Evolutionary conservation across 2,888 invertebrate genomes (phyloP).

Genomic region (Ichneumoninae sp.): DNA sequence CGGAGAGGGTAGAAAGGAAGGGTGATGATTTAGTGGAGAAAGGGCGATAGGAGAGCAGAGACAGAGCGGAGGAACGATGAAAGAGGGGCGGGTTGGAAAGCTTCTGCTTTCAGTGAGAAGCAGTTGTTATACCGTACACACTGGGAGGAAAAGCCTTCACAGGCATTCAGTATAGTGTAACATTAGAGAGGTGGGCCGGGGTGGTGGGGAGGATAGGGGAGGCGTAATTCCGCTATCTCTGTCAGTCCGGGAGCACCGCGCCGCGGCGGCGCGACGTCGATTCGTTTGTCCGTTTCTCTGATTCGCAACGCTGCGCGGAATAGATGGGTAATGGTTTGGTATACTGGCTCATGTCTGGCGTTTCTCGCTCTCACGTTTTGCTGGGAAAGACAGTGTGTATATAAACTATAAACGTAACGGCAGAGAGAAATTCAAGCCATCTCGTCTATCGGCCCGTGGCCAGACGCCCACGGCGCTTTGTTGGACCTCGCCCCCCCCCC

Average conservation of each 20-base stretch:
- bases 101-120: conserved; percentile 68
- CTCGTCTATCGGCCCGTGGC: conserved; percentile 61
- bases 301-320: conserved; percentile 36
- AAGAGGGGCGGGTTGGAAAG: conserved; percentile 53
- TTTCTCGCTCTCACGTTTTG: conserved; percentile 33
- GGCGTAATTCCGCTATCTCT: conserved; percentile 77
- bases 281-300: conserved; percentile 72
- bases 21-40: conserved; percentile 13
- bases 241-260: conserved; percentile 59
- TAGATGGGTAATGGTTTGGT: conserved; percentile 59
- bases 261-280: conserved; percentile 57
- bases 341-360: conserved; percentile 27
- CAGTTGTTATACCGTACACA: conserved; percentile 69
- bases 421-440: conserved; percentile 2
- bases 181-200: background rate
- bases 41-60: conserved; percentile 32
- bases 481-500: conserved; percentile 5
- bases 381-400: background rate
- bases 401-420: conserved; percentile 16
- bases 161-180: conserved; percentile 2
- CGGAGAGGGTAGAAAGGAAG: conserved; percentile 3
- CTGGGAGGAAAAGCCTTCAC: conserved; percentile 32
- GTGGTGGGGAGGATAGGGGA: conserved; percentile 20
- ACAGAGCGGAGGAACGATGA: conserved; percentile 17
- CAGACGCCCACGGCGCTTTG: conserved; percentile 63